These are phyloP conservation scores for Rynchops niger DNA, from an alignment of 2,113 vertebrate species.

Conservation along the genomic window DNA sequence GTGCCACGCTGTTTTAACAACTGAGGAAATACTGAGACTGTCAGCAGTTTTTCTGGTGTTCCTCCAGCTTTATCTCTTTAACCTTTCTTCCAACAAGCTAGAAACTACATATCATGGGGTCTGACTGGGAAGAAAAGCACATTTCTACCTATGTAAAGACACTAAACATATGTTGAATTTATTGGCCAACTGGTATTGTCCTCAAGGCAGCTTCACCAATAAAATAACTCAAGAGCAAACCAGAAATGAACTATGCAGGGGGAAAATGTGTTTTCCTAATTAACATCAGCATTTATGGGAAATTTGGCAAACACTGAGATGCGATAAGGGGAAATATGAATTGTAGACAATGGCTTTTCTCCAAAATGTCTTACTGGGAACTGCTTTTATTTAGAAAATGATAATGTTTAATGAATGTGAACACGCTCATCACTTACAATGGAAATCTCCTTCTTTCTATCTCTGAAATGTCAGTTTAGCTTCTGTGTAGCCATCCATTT, in stretches of 20 bases:
- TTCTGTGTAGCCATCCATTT: not conserved
- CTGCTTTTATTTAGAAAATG: slow-evolving; percentile 24
- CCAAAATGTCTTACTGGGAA: slow-evolving; percentile 43
- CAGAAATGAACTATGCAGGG: not conserved
- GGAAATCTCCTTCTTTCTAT: not conserved
- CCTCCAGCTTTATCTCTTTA: not conserved
- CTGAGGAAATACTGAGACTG: not conserved
- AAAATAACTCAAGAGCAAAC: slow-evolving; percentile 32
- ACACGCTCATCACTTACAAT: not conserved
- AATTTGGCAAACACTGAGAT: slow-evolving; percentile 31
- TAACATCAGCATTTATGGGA: slow-evolving; percentile 30
- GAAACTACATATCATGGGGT: not conserved
- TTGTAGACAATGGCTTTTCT: slow-evolving; percentile 45
- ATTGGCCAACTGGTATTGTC: slow-evolving; percentile 49
- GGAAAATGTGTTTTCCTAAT: slow-evolving; percentile 58
- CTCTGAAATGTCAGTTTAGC: not conserved
- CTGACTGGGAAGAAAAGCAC: not conserved
- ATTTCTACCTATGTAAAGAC: not conserved
- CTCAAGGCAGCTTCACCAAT: slow-evolving; percentile 54
- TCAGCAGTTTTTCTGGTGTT: not conserved
- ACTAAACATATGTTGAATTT: slow-evolving; percentile 52
- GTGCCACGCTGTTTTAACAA: not conserved
- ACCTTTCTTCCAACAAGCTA: not conserved
- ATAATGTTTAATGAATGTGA: slow-evolving; percentile 49
- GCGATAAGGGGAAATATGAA: not conserved